These are phyloP conservation scores for Phalera bucephala DNA, from an alignment of 2,888 invertebrate species.

Conservation along the genomic window DNA sequence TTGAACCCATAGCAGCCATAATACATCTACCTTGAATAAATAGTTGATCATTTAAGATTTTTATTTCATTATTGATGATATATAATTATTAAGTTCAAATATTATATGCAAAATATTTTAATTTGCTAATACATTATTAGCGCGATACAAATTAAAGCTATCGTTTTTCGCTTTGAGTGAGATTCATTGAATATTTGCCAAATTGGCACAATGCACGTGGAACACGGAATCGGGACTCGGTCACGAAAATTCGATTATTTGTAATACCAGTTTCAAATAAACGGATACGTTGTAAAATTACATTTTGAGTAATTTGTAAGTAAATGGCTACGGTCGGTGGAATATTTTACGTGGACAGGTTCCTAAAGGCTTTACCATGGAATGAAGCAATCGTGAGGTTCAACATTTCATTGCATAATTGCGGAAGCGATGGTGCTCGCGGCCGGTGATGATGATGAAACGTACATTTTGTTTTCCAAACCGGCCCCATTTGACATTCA, in stretches of 20 bases:
- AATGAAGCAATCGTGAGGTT: slow-evolving; percentile 52
- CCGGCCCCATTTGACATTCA: slow-evolving; percentile 65
- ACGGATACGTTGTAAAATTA: neutral
- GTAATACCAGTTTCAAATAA: slow-evolving; percentile 10
- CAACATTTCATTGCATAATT: slow-evolving; percentile 67
- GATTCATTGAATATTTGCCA: slow-evolving; percentile 65
- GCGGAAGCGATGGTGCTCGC: slow-evolving; percentile 49
- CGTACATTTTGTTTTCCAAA: slow-evolving; percentile 59
- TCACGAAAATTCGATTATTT: slow-evolving; percentile 31
- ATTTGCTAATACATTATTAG: too few relatives aligned
- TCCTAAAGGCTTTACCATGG: slow-evolving; percentile 25
- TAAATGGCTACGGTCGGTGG: neutral
- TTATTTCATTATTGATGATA: too few relatives aligned
- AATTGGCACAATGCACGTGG: slow-evolving; percentile 52
- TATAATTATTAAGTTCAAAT: too few relatives aligned
- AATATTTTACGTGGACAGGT: slow-evolving; percentile 16
- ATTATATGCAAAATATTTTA: too few relatives aligned
- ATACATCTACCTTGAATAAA: too few relatives aligned
- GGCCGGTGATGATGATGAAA: slow-evolving; percentile 54
- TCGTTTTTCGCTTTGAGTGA: slow-evolving; percentile 31
- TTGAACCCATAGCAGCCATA: too few relatives aligned
- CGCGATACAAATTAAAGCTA: slow-evolving; percentile 25
- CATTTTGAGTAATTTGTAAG: neutral
- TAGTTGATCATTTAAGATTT: too few relatives aligned
- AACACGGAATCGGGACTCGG: slow-evolving; percentile 47